These are phyloP conservation scores for Malacosoma neustria DNA, from an alignment of 2,888 invertebrate species.

Conservation along the genomic window DNA sequence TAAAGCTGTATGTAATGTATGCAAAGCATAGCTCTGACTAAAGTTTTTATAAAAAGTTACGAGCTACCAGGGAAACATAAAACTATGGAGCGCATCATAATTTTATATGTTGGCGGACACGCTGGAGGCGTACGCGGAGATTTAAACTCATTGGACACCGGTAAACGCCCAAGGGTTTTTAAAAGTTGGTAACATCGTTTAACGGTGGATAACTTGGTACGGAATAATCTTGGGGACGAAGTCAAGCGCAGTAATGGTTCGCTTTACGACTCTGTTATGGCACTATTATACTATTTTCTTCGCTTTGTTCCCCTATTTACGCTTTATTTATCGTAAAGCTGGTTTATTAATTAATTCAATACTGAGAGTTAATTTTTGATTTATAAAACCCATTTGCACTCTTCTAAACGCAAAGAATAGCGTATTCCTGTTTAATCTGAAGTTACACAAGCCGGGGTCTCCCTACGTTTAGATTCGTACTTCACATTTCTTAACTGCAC, in stretches of 20 bases:
- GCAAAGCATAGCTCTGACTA: too few species aligned
- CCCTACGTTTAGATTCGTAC: too few species aligned
- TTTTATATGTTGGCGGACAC: constrained; percentile 2
- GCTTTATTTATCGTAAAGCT: neutral
- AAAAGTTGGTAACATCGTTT: constrained; percentile 27
- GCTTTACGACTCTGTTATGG: neutral
- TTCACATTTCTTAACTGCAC: too few species aligned
- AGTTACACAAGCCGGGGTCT: too few species aligned
- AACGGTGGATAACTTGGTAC: constrained; percentile 17
- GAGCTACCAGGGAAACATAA: neutral
- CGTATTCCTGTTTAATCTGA: too few species aligned
- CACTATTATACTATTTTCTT: neutral
- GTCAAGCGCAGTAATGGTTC: neutral
- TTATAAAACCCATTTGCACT: too few species aligned
- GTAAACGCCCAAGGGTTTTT: constrained; percentile 18
- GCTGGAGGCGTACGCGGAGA: constrained; percentile 1
- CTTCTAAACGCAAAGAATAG: too few species aligned
- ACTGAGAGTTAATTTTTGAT: neutral
- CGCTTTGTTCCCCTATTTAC: neutral
- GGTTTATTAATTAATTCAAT: neutral
- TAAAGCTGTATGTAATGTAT: too few species aligned
- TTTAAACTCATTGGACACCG: constrained; percentile 14
- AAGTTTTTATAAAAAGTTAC: too few species aligned
- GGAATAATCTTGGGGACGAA: constrained; percentile 10
- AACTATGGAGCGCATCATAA: constrained; percentile 1